Evolutionary conservation across 2,797 vertebrate species (phyloP), one percentile per base, ranked within the genome.

Genomic region (Premnoplex brunnescens): DNA sequence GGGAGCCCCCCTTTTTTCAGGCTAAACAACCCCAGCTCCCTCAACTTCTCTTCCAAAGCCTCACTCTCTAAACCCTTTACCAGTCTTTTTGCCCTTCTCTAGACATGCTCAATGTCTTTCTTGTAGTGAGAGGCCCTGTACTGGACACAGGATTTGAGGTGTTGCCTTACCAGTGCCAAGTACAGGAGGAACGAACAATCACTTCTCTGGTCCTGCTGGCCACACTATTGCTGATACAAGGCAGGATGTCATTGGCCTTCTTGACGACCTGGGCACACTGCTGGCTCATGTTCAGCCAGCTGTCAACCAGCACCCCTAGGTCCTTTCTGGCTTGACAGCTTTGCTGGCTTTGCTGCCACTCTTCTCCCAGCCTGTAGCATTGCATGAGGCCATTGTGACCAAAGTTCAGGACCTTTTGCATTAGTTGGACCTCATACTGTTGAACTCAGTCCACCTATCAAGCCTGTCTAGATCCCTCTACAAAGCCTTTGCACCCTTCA

Each of bases 111-210:
- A 37, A 23, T 9, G 15, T 28, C 22, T 34, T 67, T 46, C 23
- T 16, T 20, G 28, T 20, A 2, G 1, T 34, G 24, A 34, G 18
- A 3, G 5, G 7, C 7, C 20, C 21, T 52, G 9, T 73, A 46
- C n/a, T 32, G 21, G 26, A 41, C 30, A 34, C 17, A 26, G 9
- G 1, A 39, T 15, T 9, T 0, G 1, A 75, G 7, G 1, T 20
- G 18, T 23, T 18, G 3, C 39, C 46, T 74, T 46, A 67, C 14
- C 26, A 36, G 14, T 27, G 48, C 48, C 3, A 5, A 36, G 15
- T 4, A 67, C 12, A 54, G 7, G 2, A 8, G 17, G 4, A 34
- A 41, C 8, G 4, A 34, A 41, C 8, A 5, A 6, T 32, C 26
- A 23, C 22, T 62, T 36, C 9, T 9, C 30, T 55, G 10, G 7